Base-by-base conservation (phyloP, 2,797 vertebrate species). In the Pelochelys cantorii region DNA sequence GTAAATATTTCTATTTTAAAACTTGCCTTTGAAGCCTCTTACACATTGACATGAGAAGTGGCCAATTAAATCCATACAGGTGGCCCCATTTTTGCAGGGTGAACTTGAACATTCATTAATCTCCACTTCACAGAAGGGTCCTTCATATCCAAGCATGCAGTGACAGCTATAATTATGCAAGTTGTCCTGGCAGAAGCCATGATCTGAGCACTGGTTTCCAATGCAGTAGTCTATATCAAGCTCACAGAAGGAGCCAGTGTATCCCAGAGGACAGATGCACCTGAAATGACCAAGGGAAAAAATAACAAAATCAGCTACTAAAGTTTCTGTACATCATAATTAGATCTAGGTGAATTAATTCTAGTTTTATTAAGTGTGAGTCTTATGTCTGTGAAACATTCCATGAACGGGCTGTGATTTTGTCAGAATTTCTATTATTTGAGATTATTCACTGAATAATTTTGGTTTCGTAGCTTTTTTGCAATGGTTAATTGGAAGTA, bases 1-100 rank as follows among this genome's bases (percentile, higher is more conserved):
- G 54, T 86, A 79, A 83, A 59, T 17, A 78, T 4, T 91, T 87
- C 20, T 79, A 83, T 83, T 89, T 75, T 2, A 95, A 92, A 88
- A 92, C 95, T 96, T 98, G 98, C 98, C 98, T 97, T 97, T 97
- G 97, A 98, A 98, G 81, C 98, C 98, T 54, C 96, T 83, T 75
- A 97, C 85, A 96, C 98, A 98, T 68, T 88, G 96, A 95, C 98
- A 98, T 81, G 95, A 98, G 97, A 98, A 98, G 97, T 94, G 95
- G 55, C 96, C 96, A 92, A 98, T 97, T 95, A 98, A 97, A 97
- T 98, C 97, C 96, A 97, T 82, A 92, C 98, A 98, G 90, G 97
- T 98, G 96, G 98, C 98, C 88, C 97, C 97, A 42, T 96, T 98
- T 94, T 97, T 95, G 83, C 98, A 99, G 54, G 98, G 98, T 83